phyloP scores from a whole-genome alignment of 2,797 vertebrate genomes.

The Gobio occitaniae region DNA sequence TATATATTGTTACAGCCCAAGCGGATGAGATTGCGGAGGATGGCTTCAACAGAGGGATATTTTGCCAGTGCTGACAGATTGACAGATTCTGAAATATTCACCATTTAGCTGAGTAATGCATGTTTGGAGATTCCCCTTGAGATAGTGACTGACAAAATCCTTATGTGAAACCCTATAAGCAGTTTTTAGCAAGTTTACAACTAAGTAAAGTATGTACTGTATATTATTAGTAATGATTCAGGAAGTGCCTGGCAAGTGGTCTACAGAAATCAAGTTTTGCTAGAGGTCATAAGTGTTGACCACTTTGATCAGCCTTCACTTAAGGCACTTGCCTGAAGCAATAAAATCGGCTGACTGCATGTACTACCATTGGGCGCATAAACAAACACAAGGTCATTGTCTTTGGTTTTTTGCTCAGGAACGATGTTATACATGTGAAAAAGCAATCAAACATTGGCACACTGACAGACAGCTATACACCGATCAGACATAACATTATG shows the following conservation, averaged over 20 bases:
- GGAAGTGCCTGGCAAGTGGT: not conserved
- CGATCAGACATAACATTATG: too few relatives aligned
- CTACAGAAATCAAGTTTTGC: not conserved
- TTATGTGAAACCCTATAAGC: slow-evolving; percentile 18
- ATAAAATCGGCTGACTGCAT: not conserved
- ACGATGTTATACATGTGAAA: not conserved
- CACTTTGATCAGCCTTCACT: slow-evolving; percentile 35
- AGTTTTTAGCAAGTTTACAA: not conserved
- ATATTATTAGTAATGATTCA: not conserved
- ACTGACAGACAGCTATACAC: not conserved
- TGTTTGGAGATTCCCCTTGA: not conserved
- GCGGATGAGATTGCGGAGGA: not conserved
- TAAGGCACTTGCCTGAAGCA: slow-evolving; percentile 44
- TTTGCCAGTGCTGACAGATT: not conserved
- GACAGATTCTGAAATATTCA: slow-evolving; percentile 15
- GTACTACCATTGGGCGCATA: not conserved
- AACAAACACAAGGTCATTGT: slow-evolving; percentile 18
- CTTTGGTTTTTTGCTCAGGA: not conserved
- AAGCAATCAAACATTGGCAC: not conserved
- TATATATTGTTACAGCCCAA: slow-evolving; percentile 10
- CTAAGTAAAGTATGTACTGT: slow-evolving; percentile 14
- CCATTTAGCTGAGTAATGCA: slow-evolving; percentile 10
- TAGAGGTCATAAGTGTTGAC: slow-evolving; percentile 20
- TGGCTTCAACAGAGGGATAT: not conserved
- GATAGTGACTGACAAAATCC: not conserved